Percentiles rank a stretch among this genome's conserved stretches.
Evolutionary conservation across 2,113 vertebrate species (phyloP).

Genomic region (Corythaixoides concolor): DNA sequence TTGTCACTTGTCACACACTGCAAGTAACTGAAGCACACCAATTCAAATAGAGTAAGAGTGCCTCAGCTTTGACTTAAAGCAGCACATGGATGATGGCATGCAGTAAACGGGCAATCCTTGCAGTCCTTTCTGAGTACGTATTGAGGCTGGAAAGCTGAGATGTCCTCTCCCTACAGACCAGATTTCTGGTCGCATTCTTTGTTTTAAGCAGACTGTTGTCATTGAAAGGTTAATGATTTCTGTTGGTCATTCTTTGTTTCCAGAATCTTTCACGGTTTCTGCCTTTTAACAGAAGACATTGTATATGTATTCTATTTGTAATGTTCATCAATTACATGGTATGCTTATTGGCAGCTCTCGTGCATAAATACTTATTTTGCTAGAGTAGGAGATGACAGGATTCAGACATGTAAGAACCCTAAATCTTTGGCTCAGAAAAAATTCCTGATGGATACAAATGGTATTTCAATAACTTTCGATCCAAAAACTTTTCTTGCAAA

Average conservation of each 20-base stretch:
- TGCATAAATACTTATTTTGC: slow-evolving; percentile 4
- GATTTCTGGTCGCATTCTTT: not conserved
- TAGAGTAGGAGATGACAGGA: slow-evolving; percentile 10
- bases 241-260: not conserved
- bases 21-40: not conserved
- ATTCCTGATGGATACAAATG: slow-evolving; percentile 17
- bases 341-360: not conserved
- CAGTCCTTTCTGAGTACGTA: not conserved
- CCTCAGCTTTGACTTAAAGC: not conserved
- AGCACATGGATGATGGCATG: not conserved
- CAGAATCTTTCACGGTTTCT: not conserved
- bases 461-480: slow-evolving; percentile 26
- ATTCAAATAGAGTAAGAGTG: not conserved
- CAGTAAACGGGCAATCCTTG: not conserved
- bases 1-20: not conserved
- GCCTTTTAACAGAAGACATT: not conserved
- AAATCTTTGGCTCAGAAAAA: slow-evolving; percentile 33
- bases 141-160: not conserved
- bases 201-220: not conserved
- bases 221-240: not conserved
- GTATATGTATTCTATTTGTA: not conserved
- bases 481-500: slow-evolving; percentile 31
- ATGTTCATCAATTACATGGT: not conserved
- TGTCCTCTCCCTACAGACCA: not conserved
- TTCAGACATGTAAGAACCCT: slow-evolving; percentile 15